Evolutionary conservation across 2,113 vertebrate genomes (phyloP), one percentile per base, ranked within the genome.

Genomic region (Aptenodytes forsteri): DNA sequence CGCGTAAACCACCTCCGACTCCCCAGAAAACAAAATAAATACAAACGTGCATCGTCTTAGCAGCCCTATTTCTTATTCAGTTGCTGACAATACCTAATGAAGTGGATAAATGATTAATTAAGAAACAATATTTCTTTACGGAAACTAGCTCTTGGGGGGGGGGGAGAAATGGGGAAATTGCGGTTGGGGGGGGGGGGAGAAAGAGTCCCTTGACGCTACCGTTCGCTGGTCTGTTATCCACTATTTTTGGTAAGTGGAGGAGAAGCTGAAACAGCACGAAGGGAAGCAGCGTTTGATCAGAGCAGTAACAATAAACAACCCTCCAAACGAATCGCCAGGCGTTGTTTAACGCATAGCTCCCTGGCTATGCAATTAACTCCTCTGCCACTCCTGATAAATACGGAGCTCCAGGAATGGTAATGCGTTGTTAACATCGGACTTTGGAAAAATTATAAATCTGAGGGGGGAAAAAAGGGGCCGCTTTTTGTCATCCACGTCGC

Each of bases 101-200:
- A 84, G 95, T 81, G 86, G 93, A 75, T 89, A 96, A 97, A 92
- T 83, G 93, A 96, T 97, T 97, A 93, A 96, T 96, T 96, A 97
- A 93, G 82, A 91, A 78, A 85, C 70, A 71, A 64, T 93, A 93
- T 95, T 95, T 96, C 94, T 89, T 81, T 47, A 54, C 44, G 71
- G 93, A 62, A 95, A 65, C 56, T 42, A 5, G 52, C 81, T 82
- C 87, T 42, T 34, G 56, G 66, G 64, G 54, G 34, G 20, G 5
- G 3, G 6, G 38, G 38, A n/a, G n/a, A n/a, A n/a, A n/a, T n/a
- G n/a, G n/a, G n/a, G n/a, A n/a, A n/a, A n/a, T n/a, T n/a, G n/a
- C n/a, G n/a, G n/a, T n/a, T n/a, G 54, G 34, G 20, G 5, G 3
- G 6, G 38, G 38, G 13, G 42, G 36, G 6, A 19, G 10, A 4